These are phyloP conservation scores for Pseudomyrmex dendroicus DNA, from an alignment of 1,140 invertebrate genomes.

Conservation along the genomic window DNA sequence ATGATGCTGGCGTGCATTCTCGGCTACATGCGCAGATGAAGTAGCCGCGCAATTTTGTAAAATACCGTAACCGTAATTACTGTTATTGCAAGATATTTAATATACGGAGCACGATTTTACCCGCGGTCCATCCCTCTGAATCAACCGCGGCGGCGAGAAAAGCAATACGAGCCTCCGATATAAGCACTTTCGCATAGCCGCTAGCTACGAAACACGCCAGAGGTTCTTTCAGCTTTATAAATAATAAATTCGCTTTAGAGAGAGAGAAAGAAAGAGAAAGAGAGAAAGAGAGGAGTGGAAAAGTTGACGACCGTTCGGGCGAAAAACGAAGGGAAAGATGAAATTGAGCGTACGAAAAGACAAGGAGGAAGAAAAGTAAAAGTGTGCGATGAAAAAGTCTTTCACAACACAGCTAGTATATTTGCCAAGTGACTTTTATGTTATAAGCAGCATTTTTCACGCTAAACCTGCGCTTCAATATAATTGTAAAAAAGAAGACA, in stretches of 20 bases:
- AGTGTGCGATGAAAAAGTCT: background rate
- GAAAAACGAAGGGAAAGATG: conserved; percentile 17
- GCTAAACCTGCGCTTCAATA: background rate
- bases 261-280: no score
- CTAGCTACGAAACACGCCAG: conserved; percentile 55
- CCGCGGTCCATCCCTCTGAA: conserved; percentile 45
- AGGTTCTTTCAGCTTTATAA: conserved; percentile 80
- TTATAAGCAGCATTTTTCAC: conserved; percentile 31
- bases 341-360: conserved; percentile 21
- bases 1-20: conserved; percentile 38
- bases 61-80: conserved; percentile 58
- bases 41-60: conserved; percentile 53
- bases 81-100: conserved; percentile 61
- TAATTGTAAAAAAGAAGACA: background rate
- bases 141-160: conserved; percentile 29
- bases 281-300: conserved; percentile 41
- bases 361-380: background rate
- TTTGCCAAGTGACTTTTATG: conserved; percentile 1
- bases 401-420: background rate
- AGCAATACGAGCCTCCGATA: conserved; percentile 43
- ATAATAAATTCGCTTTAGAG: conserved; percentile 81
- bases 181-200: conserved; percentile 42
- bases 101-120: conserved; percentile 49
- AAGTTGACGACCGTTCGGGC: conserved; percentile 37
- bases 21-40: conserved; percentile 15